These are phyloP conservation scores for Bos javanicus DNA, from an alignment of 2,113 vertebrate species.

Conservation along the genomic window DNA sequence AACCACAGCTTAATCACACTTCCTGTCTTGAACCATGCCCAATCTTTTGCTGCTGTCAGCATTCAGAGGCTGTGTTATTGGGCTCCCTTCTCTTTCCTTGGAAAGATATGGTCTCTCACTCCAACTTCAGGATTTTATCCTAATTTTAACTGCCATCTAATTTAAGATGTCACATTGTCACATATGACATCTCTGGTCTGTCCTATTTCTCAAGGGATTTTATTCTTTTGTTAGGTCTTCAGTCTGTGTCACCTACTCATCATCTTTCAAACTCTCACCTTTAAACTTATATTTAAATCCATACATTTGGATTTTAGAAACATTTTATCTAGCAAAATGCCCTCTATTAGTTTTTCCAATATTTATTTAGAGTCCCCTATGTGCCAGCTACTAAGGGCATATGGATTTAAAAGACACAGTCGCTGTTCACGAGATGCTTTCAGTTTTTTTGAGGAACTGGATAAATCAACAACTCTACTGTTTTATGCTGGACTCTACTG, in stretches of 20 bases:
- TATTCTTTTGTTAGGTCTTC: neutral
- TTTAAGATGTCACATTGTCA: neutral
- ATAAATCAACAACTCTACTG: neutral
- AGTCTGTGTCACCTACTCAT: neutral
- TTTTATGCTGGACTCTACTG: neutral
- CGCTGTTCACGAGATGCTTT: neutral
- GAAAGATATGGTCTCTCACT: neutral
- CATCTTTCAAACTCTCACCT: neutral
- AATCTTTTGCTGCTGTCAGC: neutral
- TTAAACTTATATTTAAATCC: neutral
- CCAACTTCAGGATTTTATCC: neutral
- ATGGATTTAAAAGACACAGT: neutral
- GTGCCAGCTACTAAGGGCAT: neutral
- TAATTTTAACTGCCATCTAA: neutral
- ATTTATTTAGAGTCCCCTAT: neutral
- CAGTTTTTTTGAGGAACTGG: neutral
- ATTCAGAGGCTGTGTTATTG: neutral
- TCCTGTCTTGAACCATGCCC: neutral
- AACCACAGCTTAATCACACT: neutral
- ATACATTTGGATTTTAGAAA: neutral
- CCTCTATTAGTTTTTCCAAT: neutral
- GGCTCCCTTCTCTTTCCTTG: neutral
- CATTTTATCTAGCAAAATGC: neutral
- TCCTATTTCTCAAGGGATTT: neutral
- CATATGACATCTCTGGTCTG: neutral